Evolutionary conservation across 2,797 vertebrate genomes (phyloP).

Genomic region (Aulostomus chinensis): DNA sequence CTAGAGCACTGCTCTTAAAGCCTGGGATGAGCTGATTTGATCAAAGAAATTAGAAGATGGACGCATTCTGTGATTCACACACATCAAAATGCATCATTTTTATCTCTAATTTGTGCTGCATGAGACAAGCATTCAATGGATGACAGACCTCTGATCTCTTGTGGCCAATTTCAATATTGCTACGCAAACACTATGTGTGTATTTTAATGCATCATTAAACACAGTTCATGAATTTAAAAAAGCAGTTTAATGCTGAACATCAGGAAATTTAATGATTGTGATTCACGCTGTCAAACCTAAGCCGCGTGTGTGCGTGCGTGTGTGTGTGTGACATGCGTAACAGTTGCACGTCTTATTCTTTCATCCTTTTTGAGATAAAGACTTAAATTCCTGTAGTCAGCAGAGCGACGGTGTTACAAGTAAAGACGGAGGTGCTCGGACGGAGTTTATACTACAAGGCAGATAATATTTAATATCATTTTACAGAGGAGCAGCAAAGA

Average conservation of each 20-base stretch:
- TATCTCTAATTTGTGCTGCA: conserved; percentile 20
- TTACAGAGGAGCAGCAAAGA: conserved; percentile 10
- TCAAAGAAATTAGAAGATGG: conserved; percentile 8
- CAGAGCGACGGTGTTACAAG: conserved; percentile 6
- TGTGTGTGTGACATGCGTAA: background rate
- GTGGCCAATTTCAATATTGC: background rate
- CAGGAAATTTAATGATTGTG: background rate
- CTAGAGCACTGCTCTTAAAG: conserved; percentile 8
- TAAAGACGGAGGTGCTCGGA: background rate
- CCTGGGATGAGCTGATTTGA: conserved; percentile 10
- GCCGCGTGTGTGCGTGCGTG: background rate
- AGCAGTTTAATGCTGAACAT: background rate
- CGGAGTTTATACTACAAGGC: conserved; percentile 7
- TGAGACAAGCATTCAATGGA: conserved; percentile 10
- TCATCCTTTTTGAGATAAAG: conserved; percentile 2
- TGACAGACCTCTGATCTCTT: background rate
- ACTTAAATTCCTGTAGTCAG: background rate
- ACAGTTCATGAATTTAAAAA: conserved; percentile 4
- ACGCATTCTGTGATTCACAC: conserved; percentile 34
- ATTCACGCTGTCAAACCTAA: background rate
- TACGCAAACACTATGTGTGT: conserved; percentile 5
- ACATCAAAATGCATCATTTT: conserved; percentile 13
- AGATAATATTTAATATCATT: conserved; percentile 25
- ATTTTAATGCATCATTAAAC: conserved; percentile 8
- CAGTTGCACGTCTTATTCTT: conserved; percentile 1